phyloP scores from a whole-genome alignment of 2,113 vertebrate species.

The Bambusicola thoracicus region DNA sequence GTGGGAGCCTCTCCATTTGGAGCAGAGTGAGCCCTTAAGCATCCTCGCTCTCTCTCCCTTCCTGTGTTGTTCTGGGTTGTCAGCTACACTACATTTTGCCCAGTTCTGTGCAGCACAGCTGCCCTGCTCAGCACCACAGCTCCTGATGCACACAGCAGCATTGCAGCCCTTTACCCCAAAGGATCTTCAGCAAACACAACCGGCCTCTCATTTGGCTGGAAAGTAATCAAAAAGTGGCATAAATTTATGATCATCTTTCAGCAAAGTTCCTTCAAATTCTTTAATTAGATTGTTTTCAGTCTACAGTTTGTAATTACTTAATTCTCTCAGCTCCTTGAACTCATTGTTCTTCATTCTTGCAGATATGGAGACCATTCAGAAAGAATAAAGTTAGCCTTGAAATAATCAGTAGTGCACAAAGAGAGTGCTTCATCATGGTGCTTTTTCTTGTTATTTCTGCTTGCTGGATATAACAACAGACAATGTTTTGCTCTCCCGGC shows the following conservation, averaged over 20 bases:
- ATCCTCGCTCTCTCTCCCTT: background rate
- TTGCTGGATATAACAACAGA: slow-evolving; percentile 24
- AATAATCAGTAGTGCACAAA: background rate
- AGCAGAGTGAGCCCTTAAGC: background rate
- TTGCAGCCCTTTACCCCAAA: background rate
- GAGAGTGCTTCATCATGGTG: background rate
- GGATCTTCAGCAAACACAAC: background rate
- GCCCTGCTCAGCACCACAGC: background rate
- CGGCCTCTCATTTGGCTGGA: background rate
- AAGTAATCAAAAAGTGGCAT: background rate
- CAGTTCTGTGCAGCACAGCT: background rate
- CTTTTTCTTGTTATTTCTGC: slow-evolving; percentile 28
- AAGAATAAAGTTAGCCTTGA: slow-evolving; percentile 10
- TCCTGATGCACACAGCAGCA: fast-evolving
- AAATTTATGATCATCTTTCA: background rate
- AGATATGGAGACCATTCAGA: fast-evolving
- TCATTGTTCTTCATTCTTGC: background rate
- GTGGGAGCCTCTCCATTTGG: background rate
- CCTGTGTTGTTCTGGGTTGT: background rate
- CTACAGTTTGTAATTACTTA: background rate
- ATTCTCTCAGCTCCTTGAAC: background rate
- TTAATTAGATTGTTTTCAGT: background rate
- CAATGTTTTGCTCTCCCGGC: background rate
- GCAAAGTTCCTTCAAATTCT: background rate
- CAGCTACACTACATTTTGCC: background rate